These are phyloP conservation scores for Lacanobia oleracea DNA, from an alignment of 2,888 invertebrate species.

Conservation along the genomic window DNA sequence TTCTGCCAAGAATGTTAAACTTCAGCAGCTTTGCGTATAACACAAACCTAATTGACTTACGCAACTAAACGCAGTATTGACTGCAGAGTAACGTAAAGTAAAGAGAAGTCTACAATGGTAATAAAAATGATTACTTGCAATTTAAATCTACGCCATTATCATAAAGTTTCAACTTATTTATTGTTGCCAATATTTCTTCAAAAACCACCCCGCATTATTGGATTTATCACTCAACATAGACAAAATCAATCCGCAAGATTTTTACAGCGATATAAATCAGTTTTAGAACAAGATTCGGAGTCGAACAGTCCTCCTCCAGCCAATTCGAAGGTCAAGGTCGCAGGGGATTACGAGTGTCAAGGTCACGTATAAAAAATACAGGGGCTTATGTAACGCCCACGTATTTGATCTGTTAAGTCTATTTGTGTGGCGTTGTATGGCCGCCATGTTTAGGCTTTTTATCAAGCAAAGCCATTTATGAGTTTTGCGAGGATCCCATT, in stretches of 20 bases:
- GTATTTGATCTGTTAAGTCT: conserved; percentile 49
- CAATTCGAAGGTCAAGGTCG: conserved; percentile 46
- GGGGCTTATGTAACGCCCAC: conserved; percentile 40
- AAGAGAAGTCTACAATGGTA: conserved; percentile 1
- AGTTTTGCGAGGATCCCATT: conserved; percentile 2
- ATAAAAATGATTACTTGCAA: conserved; percentile 9
- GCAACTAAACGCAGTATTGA: neutral
- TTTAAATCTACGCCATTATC: neutral
- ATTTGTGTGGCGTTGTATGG: conserved; percentile 47
- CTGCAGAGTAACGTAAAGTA: neutral
- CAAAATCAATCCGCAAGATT: conserved; percentile 36
- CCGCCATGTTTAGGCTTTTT: conserved; percentile 30
- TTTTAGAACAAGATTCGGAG: conserved; percentile 36
- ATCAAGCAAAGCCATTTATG: conserved; percentile 32
- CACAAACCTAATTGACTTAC: neutral
- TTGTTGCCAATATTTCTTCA: conserved; percentile 23
- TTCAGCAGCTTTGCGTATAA: neutral
- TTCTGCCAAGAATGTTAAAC: neutral
- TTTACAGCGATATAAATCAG: conserved; percentile 56
- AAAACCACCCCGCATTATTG: conserved; percentile 27
- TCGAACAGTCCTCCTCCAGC: conserved; percentile 29
- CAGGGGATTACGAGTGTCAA: conserved; percentile 47
- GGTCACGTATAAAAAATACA: conserved; percentile 55
- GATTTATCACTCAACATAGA: conserved; percentile 38
- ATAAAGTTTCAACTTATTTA: conserved; percentile 8